Evolutionary conservation across 2,888 invertebrate species (phyloP).

Genomic region (Liopterus haemorrhoidalis): DNA sequence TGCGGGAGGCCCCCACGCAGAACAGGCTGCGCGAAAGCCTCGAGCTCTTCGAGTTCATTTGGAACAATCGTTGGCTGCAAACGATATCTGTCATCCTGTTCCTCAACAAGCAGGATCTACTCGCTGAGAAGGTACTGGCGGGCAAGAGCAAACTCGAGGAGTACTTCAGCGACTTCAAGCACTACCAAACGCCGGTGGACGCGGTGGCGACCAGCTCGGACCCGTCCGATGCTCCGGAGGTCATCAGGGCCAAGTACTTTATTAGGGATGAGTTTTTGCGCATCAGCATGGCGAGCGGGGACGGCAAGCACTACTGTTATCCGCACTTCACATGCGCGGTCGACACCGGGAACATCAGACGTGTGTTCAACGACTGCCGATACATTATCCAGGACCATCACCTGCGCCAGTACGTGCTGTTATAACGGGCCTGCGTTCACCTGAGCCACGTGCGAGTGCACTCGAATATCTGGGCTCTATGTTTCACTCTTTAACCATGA

Average conservation of each 20-base stretch:
- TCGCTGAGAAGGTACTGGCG: constrained; percentile 87
- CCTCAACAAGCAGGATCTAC: constrained; percentile 94
- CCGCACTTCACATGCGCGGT: constrained; percentile 99
- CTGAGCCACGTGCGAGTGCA: no score
- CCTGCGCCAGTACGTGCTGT: constrained; percentile 96
- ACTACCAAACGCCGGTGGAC: constrained; percentile 57
- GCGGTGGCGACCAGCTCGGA: constrained; percentile 47
- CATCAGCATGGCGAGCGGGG: constrained; percentile 92
- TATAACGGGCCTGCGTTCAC: constrained; percentile 66
- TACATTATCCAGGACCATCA: constrained; percentile 99
- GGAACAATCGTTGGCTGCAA: constrained; percentile 98
- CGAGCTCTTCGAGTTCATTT: constrained; percentile 96
- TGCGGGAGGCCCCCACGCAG: constrained; percentile 94
- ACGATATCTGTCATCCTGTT: constrained; percentile 97
- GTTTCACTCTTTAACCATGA: no score
- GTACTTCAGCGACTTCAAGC: constrained; percentile 88
- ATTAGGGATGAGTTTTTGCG: constrained; percentile 98
- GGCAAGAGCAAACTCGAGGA: constrained; percentile 94
- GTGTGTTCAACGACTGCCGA: constrained; percentile 98
- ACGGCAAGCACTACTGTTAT: constrained; percentile 96
- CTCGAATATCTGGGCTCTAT: no score
- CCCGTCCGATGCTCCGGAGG: constrained; percentile 71
- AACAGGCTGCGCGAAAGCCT: constrained; percentile 91
- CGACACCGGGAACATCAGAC: constrained; percentile 97
- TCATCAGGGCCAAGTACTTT: constrained; percentile 96